Percentiles rank a stretch among this genome's conserved stretches.
These are phyloP conservation scores for Stigmatopora argus DNA, from an alignment of 2,113 vertebrate genomes.

Conservation along the genomic window DNA sequence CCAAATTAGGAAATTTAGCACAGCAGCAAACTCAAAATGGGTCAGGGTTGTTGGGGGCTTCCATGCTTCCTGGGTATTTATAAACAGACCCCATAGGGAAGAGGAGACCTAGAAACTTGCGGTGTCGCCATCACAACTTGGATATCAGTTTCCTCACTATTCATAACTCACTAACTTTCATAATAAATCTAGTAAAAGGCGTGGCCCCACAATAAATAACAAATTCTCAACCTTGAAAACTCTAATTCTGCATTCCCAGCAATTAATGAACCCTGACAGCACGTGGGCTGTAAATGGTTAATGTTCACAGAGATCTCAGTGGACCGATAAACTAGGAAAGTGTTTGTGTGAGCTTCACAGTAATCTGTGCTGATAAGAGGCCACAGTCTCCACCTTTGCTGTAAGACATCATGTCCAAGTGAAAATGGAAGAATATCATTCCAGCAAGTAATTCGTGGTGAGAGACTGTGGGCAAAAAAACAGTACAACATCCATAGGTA, in stretches of 20 bases:
- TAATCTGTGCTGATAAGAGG: conserved; percentile 48
- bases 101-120: conserved; percentile 66
- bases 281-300: conserved; percentile 42
- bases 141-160: conserved; percentile 23
- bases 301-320: conserved; percentile 54
- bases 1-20: conserved; percentile 54
- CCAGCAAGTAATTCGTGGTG: conserved; percentile 22
- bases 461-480: conserved; percentile 12
- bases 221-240: conserved; percentile 31
- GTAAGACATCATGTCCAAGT: conserved; percentile 13
- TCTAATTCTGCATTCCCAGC: conserved; percentile 37
- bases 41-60: conserved; percentile 71
- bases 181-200: conserved; percentile 13
- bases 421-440: conserved; percentile 15
- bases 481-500: conserved; percentile 5
- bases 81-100: conserved; percentile 64
- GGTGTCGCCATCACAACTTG: conserved; percentile 38
- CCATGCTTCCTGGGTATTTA: conserved; percentile 68
- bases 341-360: conserved; percentile 36
- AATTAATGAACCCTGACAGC: conserved; percentile 33
- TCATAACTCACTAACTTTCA: conserved; percentile 33
- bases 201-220: conserved; percentile 11
- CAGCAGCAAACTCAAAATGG: conserved; percentile 57
- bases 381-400: conserved; percentile 9
- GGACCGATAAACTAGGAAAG: conserved; percentile 49